phyloP scores from a whole-genome alignment of 2,888 invertebrate genomes.

The Meandrusa payeni region DNA sequence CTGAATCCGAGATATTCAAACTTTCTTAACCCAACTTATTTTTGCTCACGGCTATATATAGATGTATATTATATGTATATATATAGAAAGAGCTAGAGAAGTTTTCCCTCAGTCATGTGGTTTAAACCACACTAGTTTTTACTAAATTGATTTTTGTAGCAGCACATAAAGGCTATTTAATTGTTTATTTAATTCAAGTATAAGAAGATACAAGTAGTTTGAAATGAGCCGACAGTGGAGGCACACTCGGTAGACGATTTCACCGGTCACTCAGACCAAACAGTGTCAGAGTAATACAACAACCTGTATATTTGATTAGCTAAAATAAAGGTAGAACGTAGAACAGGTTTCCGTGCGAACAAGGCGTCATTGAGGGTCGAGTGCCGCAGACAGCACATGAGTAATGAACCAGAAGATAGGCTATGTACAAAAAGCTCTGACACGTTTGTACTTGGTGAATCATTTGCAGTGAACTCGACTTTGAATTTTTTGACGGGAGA shows the following conservation, averaged over 20 bases:
- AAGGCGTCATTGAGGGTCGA: constrained; percentile 22
- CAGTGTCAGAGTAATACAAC: constrained; percentile 8
- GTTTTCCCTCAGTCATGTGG: too few relatives aligned
- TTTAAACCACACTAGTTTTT: too few relatives aligned
- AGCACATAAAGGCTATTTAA: too few relatives aligned
- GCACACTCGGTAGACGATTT: background rate
- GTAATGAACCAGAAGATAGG: constrained; percentile 20
- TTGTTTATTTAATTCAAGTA: too few relatives aligned
- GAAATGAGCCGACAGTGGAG: background rate
- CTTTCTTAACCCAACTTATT: too few relatives aligned
- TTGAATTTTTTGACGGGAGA: background rate
- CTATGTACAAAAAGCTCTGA: constrained; percentile 19
- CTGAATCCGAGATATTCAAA: too few relatives aligned
- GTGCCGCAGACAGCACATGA: constrained; percentile 15
- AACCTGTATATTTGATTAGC: constrained; percentile 21
- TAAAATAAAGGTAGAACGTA: constrained; percentile 20
- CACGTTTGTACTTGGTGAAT: constrained; percentile 16
- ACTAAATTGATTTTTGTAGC: too few relatives aligned
- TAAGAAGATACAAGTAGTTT: too few relatives aligned
- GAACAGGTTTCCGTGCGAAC: constrained; percentile 24
- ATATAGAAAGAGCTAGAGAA: too few relatives aligned
- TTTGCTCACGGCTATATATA: too few relatives aligned
- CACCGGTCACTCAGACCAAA: constrained; percentile 13
- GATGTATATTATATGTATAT: too few relatives aligned
- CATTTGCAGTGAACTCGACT: constrained; percentile 8